Evolutionary conservation across 2,797 vertebrate genomes (phyloP), one percentile per base, ranked within the genome.

Genomic region (Apogon talboti): DNA sequence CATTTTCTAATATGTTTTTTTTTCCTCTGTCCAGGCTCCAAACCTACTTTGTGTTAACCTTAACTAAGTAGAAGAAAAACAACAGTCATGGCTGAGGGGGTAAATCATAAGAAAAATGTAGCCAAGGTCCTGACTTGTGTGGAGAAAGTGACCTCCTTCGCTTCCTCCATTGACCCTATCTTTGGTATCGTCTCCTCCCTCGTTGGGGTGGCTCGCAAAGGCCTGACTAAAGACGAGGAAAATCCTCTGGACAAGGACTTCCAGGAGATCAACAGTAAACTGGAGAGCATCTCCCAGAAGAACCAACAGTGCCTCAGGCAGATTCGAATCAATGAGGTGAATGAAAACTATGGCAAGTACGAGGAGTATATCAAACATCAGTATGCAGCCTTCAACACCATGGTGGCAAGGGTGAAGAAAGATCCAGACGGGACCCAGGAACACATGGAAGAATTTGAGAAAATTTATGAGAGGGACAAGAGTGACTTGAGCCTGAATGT

Each of bases 321-420:
- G 75, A 93, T 95, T 52, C 92, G 74, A 19, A 89, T 92, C 0
- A 63, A 89, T 0, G 93, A 94, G 78, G 88, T 95, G 43, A 93
- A 92, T 0, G 92, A 94, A 82, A 93, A 81, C 13, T 94, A 74
- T 0, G 88, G 92, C 30, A 93, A 81, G 65, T 91, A 94, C 0
- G 94, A 95, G 60, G 92, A 94, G 72, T 87, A 79, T 83, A 93
- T 95, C 77, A 94, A 93, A 78, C 92, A 94, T 78, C 94, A 95
- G 76, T 95, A 94, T 11, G 1, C 0, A 0, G 91, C 92, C 43
- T 92, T 95, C 68, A 91, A 82, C 81, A 38, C 0, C 45, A 94
- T 95, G 93, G 85, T 94, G 79, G 78, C 74, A 0, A 43, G 49
- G 28, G 63, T 93, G n/a, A 94, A 88, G 82, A 85, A 79, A 46